phyloP scores from a whole-genome alignment of 35 echinoderm and acorn worm species.

The Apostichopus parvimensis region DNA sequence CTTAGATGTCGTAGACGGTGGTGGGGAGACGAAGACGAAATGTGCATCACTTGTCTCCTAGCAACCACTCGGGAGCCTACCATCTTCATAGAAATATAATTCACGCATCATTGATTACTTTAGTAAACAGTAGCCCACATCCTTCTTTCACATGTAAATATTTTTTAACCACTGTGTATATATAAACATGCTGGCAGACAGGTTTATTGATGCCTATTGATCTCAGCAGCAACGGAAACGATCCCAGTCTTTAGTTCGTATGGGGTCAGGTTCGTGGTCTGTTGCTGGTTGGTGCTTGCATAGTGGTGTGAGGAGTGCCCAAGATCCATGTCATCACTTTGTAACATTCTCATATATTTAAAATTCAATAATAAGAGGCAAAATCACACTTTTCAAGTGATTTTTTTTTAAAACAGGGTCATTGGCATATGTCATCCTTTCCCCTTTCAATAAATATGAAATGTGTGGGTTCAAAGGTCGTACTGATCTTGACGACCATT shows the following conservation, averaged over 20 bases:
- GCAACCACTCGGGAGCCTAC: not conserved
- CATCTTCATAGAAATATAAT: not conserved
- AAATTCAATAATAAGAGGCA: conserved; percentile 5
- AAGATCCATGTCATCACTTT: not conserved
- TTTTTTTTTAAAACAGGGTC: not conserved
- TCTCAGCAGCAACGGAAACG: not conserved
- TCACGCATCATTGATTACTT: not conserved
- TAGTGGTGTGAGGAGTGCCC: not conserved
- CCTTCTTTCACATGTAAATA: not conserved
- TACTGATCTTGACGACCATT: too few species aligned
- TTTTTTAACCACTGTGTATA: too few species aligned
- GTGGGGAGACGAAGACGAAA: not conserved
- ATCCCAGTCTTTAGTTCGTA: not conserved
- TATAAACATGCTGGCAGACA: too few species aligned
- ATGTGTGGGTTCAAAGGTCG: too few species aligned
- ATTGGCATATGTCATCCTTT: too few species aligned
- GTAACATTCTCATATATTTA: not conserved
- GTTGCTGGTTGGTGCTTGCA: not conserved
- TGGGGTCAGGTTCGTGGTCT: not conserved
- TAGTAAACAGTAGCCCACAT: not conserved
- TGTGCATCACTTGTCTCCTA: not conserved
- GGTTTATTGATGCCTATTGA: not conserved
- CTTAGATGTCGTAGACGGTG: not conserved
- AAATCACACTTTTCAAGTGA: conserved; percentile 14
- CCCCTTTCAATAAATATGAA: too few species aligned